Conservation (phyloP, 2,888 invertebrate genomes). For the Pachymerium ferrugineum region DNA sequence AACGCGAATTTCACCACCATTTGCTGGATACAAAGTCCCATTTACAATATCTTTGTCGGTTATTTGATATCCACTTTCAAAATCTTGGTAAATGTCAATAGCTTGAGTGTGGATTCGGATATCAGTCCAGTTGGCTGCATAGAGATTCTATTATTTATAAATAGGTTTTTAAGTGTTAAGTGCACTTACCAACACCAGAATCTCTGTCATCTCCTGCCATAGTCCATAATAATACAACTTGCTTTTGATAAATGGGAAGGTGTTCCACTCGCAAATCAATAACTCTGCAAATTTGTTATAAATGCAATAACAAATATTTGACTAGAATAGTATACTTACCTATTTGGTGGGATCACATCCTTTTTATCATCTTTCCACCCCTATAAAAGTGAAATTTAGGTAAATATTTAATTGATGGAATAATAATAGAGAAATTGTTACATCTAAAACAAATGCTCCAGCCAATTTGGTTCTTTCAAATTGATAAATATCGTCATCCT, state of each 20-base stretch:
- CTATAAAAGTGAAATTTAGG: constrained; percentile 17
- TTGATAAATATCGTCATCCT: not conserved
- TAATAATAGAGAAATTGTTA: not conserved
- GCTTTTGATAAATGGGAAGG: not conserved
- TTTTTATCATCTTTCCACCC: constrained; percentile 25
- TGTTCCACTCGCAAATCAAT: not conserved
- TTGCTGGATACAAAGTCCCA: no score
- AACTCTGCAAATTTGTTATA: not conserved
- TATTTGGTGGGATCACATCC: not conserved
- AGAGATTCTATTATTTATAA: no score
- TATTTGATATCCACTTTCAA: no score
- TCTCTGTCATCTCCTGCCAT: no score
- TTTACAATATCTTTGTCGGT: no score
- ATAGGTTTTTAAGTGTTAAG: no score
- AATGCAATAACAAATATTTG: not conserved
- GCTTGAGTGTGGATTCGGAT: no score
- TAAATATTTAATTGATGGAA: not conserved
- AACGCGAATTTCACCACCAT: no score
- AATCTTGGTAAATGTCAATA: no score
- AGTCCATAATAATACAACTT: no score
- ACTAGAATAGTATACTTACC: not conserved
- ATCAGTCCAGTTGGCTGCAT: no score
- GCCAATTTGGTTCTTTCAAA: not conserved
- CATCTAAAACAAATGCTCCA: constrained; percentile 11
- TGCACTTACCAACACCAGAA: no score